Percentiles rank a stretch among this genome's conserved stretches.
These are phyloP conservation scores for Drosophila willistoni DNA, from an alignment of 1,140 invertebrate genomes.

Conservation along the genomic window DNA sequence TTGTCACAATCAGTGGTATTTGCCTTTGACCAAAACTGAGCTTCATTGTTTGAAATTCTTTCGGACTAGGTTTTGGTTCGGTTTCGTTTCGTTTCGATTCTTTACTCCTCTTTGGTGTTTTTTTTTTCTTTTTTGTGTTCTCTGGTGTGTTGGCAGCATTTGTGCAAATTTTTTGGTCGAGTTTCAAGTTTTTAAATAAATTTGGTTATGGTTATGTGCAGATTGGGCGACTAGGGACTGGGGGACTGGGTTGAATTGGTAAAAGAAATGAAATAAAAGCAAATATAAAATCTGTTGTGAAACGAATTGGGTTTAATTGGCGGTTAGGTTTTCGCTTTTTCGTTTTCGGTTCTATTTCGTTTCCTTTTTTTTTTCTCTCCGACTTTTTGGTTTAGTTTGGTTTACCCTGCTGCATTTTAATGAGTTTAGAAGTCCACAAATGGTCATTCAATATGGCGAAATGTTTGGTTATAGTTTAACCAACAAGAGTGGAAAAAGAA, in stretches of 20 bases:
- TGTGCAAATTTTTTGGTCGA: constrained; percentile 48
- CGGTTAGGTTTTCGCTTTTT: constrained; percentile 30
- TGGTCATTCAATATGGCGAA: constrained; percentile 4
- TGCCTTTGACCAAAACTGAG: constrained; percentile 70
- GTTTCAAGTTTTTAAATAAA: constrained; percentile 67
- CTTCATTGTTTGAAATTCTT: constrained; percentile 62
- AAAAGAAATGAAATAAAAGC: constrained; percentile 26
- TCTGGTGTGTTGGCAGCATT: constrained; percentile 56
- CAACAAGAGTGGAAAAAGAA: background rate
- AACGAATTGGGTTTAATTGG: constrained; percentile 64
- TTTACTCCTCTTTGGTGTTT: background rate
- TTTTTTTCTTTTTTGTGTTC: background rate
- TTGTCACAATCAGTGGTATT: constrained; percentile 80
- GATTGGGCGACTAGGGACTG: constrained; percentile 2
- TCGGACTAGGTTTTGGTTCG: constrained; percentile 19
- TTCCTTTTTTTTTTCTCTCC: background rate
- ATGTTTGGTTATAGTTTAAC: background rate
- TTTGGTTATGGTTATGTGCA: constrained; percentile 59
- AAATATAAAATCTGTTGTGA: constrained; percentile 34
- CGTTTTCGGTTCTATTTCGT: background rate
- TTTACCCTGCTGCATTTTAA: constrained; percentile 26
- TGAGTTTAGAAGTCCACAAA: constrained; percentile 35
- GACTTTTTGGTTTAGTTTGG: background rate
- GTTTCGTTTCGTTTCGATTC: constrained; percentile 8
- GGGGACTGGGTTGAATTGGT: background rate